Conservation (phyloP, 1,140 invertebrate species). For the Radopholus similis region DNA sequence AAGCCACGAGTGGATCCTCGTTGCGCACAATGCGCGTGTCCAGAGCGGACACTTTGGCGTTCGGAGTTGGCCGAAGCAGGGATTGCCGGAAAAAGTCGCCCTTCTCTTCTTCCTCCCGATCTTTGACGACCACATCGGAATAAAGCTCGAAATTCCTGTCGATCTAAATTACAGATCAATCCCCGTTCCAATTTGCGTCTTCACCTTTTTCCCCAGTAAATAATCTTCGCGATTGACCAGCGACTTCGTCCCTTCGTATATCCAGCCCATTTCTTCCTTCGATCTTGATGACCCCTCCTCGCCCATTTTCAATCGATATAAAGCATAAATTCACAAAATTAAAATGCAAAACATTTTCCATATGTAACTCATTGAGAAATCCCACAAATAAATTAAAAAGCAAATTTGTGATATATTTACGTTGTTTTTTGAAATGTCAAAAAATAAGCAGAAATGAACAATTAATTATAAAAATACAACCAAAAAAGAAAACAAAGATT, state of each 20-base stretch:
- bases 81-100: slow-evolving; percentile 22
- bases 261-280: slow-evolving; percentile 35
- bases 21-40: slow-evolving; percentile 33
- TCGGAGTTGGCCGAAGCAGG: slow-evolving; percentile 1
- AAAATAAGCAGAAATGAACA: slow-evolving; percentile 4
- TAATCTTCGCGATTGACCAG: slow-evolving; percentile 43
- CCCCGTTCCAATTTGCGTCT: background rate
- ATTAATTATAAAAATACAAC: too few species aligned
- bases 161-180: slow-evolving; percentile 20
- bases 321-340: background rate
- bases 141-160: slow-evolving; percentile 48
- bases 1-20: slow-evolving; percentile 40
- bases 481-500: too few species aligned
- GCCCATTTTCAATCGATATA: slow-evolving; percentile 16
- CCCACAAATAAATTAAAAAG: background rate
- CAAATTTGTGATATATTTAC: background rate
- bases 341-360: background rate
- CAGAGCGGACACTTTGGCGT: slow-evolving; percentile 28
- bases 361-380: background rate
- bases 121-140: slow-evolving; percentile 40
- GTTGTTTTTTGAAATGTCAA: background rate
- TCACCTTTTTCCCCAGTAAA: slow-evolving; percentile 44
- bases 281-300: background rate
- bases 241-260: slow-evolving; percentile 48
- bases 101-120: slow-evolving; percentile 30